These are phyloP conservation scores for Pseudopipra pipra DNA, from an alignment of 2,113 vertebrate species.

Conservation along the genomic window DNA sequence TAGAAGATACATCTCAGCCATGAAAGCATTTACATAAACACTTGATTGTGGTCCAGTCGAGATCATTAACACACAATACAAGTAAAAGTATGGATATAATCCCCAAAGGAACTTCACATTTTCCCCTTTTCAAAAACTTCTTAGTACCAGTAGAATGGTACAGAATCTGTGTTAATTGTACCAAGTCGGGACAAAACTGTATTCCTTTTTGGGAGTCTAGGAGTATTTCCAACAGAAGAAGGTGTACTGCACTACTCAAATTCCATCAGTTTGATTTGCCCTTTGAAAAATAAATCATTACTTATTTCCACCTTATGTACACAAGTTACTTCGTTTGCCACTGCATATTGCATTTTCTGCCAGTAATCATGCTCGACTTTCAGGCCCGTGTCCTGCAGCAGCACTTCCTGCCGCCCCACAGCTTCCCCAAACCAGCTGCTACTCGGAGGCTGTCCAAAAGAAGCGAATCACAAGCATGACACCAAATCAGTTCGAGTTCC, in stretches of 20 bases:
- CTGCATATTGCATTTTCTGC: not conserved
- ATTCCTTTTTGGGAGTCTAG: not conserved
- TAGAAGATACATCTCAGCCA: not conserved
- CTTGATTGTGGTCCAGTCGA: not conserved
- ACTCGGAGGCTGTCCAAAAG: not conserved
- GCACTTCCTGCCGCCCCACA: not conserved
- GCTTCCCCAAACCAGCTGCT: not conserved
- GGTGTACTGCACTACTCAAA: fast-evolving
- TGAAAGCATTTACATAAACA: not conserved
- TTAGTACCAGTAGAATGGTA: not conserved
- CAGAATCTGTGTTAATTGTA: not conserved
- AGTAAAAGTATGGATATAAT: not conserved
- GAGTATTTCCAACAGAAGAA: not conserved
- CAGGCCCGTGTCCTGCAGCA: not conserved
- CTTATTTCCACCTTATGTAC: not conserved
- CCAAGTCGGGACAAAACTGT: not conserved
- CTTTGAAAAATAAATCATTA: not conserved
- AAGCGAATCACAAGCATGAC: not conserved
- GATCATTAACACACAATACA: not conserved
- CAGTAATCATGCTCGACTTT: not conserved
- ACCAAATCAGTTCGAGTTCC: not conserved
- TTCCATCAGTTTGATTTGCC: not conserved
- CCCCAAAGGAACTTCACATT: not conserved
- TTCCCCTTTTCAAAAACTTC: not conserved
- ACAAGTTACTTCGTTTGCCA: not conserved